These are phyloP conservation scores for Rhogogaster chlorosoma DNA, from an alignment of 2,888 invertebrate genomes.

Conservation along the genomic window DNA sequence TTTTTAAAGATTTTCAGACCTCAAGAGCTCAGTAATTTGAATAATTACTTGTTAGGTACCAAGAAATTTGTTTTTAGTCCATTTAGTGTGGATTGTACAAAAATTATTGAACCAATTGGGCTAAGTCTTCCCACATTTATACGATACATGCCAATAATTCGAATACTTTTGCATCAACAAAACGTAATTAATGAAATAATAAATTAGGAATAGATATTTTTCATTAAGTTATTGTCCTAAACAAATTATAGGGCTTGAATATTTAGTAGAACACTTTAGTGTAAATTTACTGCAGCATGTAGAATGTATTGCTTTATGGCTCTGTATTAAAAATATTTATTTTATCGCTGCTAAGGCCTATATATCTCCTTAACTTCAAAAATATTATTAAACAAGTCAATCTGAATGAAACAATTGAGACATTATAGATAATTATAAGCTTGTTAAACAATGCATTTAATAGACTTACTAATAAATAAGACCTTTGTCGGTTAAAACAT, in stretches of 20 bases:
- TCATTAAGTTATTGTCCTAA: background rate
- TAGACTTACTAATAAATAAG: background rate
- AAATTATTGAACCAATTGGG: background rate
- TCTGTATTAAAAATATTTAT: background rate
- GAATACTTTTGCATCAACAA: background rate
- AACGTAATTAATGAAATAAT: background rate
- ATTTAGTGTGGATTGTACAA: background rate
- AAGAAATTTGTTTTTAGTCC: background rate
- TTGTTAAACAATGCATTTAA: background rate
- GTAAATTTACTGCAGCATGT: background rate
- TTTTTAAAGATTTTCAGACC: background rate
- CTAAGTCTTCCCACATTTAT: background rate
- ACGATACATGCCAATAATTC: background rate
- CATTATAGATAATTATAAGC: background rate
- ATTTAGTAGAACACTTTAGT: too few relatives aligned
- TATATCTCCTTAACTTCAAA: slow-evolving; percentile 3
- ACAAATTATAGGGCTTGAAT: background rate
- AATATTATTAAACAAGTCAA: slow-evolving; percentile 19
- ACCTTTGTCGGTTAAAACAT: background rate
- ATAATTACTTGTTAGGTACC: background rate
- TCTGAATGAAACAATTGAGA: background rate
- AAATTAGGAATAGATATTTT: background rate
- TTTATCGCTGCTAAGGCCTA: background rate
- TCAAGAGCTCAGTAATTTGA: background rate
- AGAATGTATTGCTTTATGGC: background rate